A percentile compares a stretch with the other conserved stretches of the same genome.
These are phyloP conservation scores for Erebia palarica DNA, from an alignment of 2,888 invertebrate genomes.

Conservation along the genomic window DNA sequence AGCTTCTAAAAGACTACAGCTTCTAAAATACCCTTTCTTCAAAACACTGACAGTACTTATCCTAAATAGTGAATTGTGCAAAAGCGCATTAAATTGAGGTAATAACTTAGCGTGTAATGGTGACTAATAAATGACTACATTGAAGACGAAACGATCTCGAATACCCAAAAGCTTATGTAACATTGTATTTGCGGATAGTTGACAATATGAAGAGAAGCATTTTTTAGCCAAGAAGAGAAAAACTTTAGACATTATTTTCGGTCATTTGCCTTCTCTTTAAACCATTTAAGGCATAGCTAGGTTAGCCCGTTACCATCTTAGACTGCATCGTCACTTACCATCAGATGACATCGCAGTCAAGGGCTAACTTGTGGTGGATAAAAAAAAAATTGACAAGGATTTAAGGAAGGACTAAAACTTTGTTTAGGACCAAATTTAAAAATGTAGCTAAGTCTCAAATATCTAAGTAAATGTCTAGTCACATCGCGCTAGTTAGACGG, in stretches of 20 bases:
- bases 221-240: background rate
- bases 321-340: too few relatives aligned
- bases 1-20: background rate
- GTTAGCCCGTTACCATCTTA: too few relatives aligned
- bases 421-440: too few relatives aligned
- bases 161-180: conserved; percentile 53
- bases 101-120: conserved; percentile 79
- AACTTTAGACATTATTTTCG: background rate
- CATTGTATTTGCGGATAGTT: conserved; percentile 57
- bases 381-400: too few relatives aligned
- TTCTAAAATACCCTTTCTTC: conserved; percentile 5
- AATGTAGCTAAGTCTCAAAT: too few relatives aligned
- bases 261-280: background rate
- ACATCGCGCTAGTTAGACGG: background rate
- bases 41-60: conserved; percentile 38
- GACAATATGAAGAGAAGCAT: conserved; percentile 53
- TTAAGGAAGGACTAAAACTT: too few relatives aligned
- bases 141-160: conserved; percentile 45
- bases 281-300: background rate
- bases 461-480: too few relatives aligned
- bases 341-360: too few relatives aligned
- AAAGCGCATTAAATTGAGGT: conserved; percentile 78
- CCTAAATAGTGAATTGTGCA: conserved; percentile 73
- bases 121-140: conserved; percentile 79
- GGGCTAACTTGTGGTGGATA: too few relatives aligned